Percentiles rank a stretch among this genome's conserved stretches.
phyloP scores from a whole-genome alignment of 64 coral and sea anemone species.

The Cladopsammia gracilis region DNA sequence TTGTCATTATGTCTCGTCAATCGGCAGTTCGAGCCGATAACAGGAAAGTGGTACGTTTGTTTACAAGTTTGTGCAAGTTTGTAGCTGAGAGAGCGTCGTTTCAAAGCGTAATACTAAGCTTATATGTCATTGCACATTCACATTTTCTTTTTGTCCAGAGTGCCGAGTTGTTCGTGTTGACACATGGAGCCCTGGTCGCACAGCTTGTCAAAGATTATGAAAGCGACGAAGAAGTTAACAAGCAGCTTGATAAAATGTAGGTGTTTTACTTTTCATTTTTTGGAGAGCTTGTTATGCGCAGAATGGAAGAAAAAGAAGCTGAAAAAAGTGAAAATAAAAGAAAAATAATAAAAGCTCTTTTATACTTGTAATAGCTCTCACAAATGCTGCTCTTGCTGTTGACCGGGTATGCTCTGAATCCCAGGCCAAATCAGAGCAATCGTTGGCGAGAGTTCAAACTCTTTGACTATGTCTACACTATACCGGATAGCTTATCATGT shows the following conservation, averaged over 20 bases:
- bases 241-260: constrained; percentile 96
- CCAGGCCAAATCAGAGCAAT: too few relatives aligned
- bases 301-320: too few relatives aligned
- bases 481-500: too few relatives aligned
- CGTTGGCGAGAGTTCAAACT: too few relatives aligned
- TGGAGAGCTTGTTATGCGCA: not conserved
- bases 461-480: too few relatives aligned
- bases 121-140: not conserved
- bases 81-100: not conserved
- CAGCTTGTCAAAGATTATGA: constrained; percentile 99
- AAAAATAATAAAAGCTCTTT: too few relatives aligned
- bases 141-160: constrained; percentile 63
- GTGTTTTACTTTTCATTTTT: not conserved
- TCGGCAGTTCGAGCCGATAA: constrained; percentile 88
- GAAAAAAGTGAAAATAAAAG: too few relatives aligned
- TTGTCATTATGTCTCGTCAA: constrained; percentile 83
- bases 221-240: constrained; percentile 93
- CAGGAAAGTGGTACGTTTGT: constrained; percentile 92
- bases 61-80: not conserved
- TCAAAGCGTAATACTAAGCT: not conserved
- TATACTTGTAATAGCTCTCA: too few relatives aligned
- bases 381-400: too few relatives aligned
- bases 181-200: constrained; percentile 91
- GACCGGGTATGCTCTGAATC: too few relatives aligned
- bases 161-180: constrained; percentile 92